Evolutionary conservation across 2,888 invertebrate genomes (phyloP).

Genomic region (Andrena dorsata): DNA sequence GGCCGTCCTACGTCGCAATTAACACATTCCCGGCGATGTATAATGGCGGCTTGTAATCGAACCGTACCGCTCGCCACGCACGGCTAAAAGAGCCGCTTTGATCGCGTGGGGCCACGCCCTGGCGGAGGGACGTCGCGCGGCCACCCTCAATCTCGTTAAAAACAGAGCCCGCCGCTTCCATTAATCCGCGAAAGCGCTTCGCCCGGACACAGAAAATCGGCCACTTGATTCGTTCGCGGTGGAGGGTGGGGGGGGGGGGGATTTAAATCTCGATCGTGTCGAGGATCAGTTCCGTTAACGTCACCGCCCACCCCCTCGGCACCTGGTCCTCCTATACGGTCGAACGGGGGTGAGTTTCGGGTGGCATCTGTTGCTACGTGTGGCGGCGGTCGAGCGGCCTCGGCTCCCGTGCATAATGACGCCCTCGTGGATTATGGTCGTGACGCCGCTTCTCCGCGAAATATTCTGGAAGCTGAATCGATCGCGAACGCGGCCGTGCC

Average conservation of each 20-base stretch:
- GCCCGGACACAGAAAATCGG: neutral
- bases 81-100: neutral
- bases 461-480: slow-evolving; percentile 67
- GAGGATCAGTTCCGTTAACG: too few species aligned
- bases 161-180: neutral
- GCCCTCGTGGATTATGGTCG: slow-evolving; percentile 59
- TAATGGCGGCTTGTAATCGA: slow-evolving; percentile 15
- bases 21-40: slow-evolving; percentile 26
- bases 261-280: neutral
- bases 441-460: slow-evolving; percentile 57
- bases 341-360: neutral
- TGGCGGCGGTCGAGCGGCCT: slow-evolving; percentile 36
- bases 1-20: slow-evolving; percentile 9
- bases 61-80: slow-evolving; percentile 5
- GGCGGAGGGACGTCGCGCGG: slow-evolving; percentile 5
- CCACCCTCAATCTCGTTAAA: neutral
- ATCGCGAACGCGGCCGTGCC: slow-evolving; percentile 54
- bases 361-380: neutral
- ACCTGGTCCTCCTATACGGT: neutral
- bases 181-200: slow-evolving; percentile 3
- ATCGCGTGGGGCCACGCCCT: slow-evolving; percentile 38
- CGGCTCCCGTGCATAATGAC: slow-evolving; percentile 60
- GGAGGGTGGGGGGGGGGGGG: too few species aligned
- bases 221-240: too few species aligned
- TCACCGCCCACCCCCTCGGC: too few species aligned